Conservation (phyloP, 2,888 invertebrate species). For the Drosophila borealis region DNA sequence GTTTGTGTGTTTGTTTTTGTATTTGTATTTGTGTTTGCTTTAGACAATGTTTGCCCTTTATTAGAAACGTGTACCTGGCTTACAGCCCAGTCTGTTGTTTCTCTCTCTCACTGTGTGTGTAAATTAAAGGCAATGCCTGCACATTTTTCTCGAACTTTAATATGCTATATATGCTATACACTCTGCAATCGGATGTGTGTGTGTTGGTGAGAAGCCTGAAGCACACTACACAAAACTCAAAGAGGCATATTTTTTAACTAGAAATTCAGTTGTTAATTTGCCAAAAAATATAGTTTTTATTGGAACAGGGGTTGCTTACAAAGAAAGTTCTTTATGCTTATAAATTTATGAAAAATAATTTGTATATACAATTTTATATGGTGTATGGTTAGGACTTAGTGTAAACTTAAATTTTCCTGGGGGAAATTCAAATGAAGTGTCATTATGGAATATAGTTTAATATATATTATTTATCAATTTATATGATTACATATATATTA, state of each 20-base stretch:
- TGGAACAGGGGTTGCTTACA: too few species aligned
- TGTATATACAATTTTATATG: too few species aligned
- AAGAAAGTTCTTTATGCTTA: too few species aligned
- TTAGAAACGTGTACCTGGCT: constrained; percentile 60
- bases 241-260: constrained; percentile 1
- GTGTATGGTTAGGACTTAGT: too few species aligned
- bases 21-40: constrained; percentile 55
- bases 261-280: neutral
- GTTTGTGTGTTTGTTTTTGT: constrained; percentile 16
- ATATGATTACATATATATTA: too few species aligned
- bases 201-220: neutral
- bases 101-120: constrained; percentile 11
- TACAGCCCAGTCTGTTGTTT: constrained; percentile 15
- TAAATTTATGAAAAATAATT: too few species aligned
- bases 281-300: too few species aligned
- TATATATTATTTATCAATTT: too few species aligned
- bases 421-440: too few species aligned
- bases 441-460: too few species aligned
- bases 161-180: constrained; percentile 16
- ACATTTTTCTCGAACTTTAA: constrained; percentile 29
- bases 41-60: constrained; percentile 72
- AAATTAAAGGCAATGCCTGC: constrained; percentile 26
- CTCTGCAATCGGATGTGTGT: neutral
- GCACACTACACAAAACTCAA: neutral
- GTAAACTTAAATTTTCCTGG: too few species aligned